A percentile compares a stretch with the other conserved stretches of the same genome.
Evolutionary conservation across 2,797 vertebrate species (phyloP).

Genomic region (Crenuchus spilurus): DNA sequence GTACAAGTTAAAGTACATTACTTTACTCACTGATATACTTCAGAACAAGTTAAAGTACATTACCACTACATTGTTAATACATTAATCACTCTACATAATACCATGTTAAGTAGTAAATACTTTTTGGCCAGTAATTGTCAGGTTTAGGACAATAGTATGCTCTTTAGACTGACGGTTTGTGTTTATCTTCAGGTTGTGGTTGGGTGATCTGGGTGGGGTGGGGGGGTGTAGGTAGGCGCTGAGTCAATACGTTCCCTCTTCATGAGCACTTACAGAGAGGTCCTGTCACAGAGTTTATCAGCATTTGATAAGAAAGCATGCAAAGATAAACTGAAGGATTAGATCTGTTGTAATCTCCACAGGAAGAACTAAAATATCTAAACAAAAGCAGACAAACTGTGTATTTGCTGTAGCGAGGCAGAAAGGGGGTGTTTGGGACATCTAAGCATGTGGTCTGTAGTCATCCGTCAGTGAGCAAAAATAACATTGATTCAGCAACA

Average conservation of each 20-base stretch:
- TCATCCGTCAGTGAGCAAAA: background rate
- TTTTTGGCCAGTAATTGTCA: too few relatives aligned
- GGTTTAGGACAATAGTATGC: background rate
- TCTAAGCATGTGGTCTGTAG: background rate
- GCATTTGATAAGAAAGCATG: constrained; percentile 9
- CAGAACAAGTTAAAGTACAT: too few relatives aligned
- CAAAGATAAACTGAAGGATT: constrained; percentile 12
- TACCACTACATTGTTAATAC: too few relatives aligned
- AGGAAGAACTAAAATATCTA: constrained; percentile 4
- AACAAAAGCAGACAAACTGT: constrained; percentile 17
- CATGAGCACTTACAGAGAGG: constrained; percentile 3
- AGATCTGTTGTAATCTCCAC: constrained; percentile 1
- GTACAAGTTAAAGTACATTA: too few relatives aligned
- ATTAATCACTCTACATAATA: too few relatives aligned
- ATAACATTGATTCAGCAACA: constrained; percentile 4
- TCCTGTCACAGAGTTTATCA: background rate
- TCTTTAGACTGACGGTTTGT: constrained; percentile 3
- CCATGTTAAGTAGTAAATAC: too few relatives aligned
- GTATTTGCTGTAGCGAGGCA: background rate
- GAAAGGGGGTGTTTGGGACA: background rate
- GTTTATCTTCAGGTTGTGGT: background rate
- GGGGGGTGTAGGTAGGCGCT: too few relatives aligned
- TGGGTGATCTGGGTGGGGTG: too few relatives aligned
- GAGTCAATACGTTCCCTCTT: constrained; percentile 27
- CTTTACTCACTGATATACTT: too few relatives aligned